phyloP scores from a whole-genome alignment of 64 coral and sea anemone species.

The Hydrozoanthus tunicans region DNA sequence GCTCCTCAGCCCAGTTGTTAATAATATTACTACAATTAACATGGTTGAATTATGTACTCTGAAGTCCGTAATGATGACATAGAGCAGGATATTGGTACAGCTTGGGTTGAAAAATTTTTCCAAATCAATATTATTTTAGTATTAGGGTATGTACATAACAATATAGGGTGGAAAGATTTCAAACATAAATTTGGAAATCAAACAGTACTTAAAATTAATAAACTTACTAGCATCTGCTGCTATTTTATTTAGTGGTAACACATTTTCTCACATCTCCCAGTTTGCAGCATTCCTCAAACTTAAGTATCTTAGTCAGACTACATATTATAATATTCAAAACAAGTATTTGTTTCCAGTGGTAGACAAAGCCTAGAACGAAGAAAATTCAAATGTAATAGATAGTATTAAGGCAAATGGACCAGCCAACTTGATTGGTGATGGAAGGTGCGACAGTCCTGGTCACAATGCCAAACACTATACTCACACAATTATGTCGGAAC shows the following conservation, averaged over 20 bases:
- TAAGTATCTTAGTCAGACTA: not conserved
- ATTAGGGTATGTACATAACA: no score
- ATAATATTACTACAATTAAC: no score
- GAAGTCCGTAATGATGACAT: no score
- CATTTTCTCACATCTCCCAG: not conserved
- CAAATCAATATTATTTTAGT: no score
- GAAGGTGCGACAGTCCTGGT: constrained; percentile 56
- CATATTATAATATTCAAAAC: constrained; percentile 7
- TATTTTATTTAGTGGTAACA: not conserved
- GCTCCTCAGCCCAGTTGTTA: no score
- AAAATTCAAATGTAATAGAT: not conserved
- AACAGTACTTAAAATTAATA: no score
- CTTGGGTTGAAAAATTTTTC: no score
- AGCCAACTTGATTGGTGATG: constrained; percentile 20
- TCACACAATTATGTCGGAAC: constrained; percentile 48
- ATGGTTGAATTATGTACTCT: no score
- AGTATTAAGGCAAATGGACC: not conserved
- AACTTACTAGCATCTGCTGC: not conserved
- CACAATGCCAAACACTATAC: constrained; percentile 67
- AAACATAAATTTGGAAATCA: no score
- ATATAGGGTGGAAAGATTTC: no score
- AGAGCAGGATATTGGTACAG: no score
- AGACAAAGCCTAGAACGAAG: not conserved
- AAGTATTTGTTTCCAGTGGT: constrained; percentile 31
- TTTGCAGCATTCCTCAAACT: constrained; percentile 4